Evolutionary conservation across 2,888 invertebrate genomes (phyloP), one percentile per base, ranked within the genome.

Genomic region (Mythimna lalbum): DNA sequence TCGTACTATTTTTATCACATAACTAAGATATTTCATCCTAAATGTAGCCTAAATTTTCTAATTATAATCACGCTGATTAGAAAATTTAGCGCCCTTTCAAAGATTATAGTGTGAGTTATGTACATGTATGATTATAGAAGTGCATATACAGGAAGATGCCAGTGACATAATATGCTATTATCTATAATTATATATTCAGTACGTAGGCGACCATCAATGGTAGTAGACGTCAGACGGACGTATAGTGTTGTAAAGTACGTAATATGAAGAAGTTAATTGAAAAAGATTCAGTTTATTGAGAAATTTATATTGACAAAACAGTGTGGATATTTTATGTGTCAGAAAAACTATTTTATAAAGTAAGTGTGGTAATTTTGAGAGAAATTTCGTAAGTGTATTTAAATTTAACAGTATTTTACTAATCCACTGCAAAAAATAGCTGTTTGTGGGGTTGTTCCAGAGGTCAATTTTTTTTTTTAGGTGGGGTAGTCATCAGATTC

Each of bases 311-410:
- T 49, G 12, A 55, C 14, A 39, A 49, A 47, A 23, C n/a, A 47
- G 21, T 71, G 72, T 14, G 31, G 10, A 23, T 17, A n/a, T 31
- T 55, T 17, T 4, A 6, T 23, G 17, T 2, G 33, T 19, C 9
- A 27, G 0, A n/a, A 2, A 21, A 19, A 21, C 5, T 17, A 17
- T n/a, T 56, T 2, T 17, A n/a, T n/a, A 10, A 71, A 39, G 72
- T 71, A 71, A 71, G 71, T 71, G 36, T 17, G 47, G 47, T 57
- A 47, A 47, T 19, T 47, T 47, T 47, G 19, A n/a, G 47, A n/a
- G 14, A 49, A n/a, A n/a, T 49, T 2, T 49, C 19, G 19, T 19
- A 47, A 0, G 10, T 12, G 12, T 36, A 36, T 36, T 9, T 12
- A 10, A 12, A 36, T 36, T 36, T 36, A 36, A 36, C 3, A 36